These are phyloP conservation scores for Hoplodrina blanda DNA, from an alignment of 2,888 invertebrate species.

Conservation along the genomic window DNA sequence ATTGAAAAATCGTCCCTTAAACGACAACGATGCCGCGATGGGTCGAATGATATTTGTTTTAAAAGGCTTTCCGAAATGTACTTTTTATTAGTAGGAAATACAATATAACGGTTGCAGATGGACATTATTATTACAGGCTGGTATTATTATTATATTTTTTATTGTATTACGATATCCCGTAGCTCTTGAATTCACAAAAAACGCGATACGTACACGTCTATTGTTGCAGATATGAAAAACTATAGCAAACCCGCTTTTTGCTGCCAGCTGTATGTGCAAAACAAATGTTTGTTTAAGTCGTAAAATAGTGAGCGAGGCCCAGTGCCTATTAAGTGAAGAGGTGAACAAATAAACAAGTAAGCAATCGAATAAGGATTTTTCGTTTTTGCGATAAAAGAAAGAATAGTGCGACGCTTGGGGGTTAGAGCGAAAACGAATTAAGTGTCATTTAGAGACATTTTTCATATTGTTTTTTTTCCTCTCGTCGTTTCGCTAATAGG, in stretches of 20 bases:
- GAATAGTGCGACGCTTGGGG: not conserved
- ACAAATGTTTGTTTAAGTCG: constrained; percentile 66
- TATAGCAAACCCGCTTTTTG: constrained; percentile 46
- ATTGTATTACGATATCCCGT: too few species aligned
- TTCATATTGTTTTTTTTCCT: not conserved
- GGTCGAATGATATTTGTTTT: not conserved
- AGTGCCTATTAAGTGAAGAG: constrained; percentile 64
- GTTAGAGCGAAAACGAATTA: not conserved
- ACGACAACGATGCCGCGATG: too few species aligned
- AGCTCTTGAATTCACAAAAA: constrained; percentile 15
- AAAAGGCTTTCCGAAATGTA: too few species aligned
- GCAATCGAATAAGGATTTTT: constrained; percentile 51
- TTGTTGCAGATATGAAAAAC: constrained; percentile 35
- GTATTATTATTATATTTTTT: too few species aligned
- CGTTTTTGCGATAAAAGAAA: constrained; percentile 40
- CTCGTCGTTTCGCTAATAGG: not conserved
- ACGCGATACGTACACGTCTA: not conserved
- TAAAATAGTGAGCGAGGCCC: constrained; percentile 63
- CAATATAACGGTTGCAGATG: too few species aligned
- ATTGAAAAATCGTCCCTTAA: too few species aligned
- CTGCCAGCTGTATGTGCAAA: constrained; percentile 53
- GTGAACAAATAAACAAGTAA: constrained; percentile 63
- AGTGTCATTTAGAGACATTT: constrained; percentile 21
- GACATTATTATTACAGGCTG: too few species aligned
- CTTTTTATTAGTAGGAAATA: too few species aligned